Evolutionary conservation across 2,113 vertebrate species (phyloP), one percentile per base, ranked within the genome.

Genomic region (Etia nguti): DNA sequence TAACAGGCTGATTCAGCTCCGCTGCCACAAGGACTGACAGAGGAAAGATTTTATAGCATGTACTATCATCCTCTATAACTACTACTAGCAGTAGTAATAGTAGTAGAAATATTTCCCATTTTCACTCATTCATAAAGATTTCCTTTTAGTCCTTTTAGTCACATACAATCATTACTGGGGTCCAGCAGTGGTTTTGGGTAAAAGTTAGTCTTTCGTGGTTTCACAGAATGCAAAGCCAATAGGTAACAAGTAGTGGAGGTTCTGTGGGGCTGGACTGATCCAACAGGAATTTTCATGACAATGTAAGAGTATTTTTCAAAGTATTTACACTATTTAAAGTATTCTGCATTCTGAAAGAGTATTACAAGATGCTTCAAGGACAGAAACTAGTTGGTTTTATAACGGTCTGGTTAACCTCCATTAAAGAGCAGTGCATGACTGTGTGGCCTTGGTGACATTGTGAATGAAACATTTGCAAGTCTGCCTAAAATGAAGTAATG

Each of bases 401-500:
- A 0, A 43, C 24, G 24, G 62, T 5, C 22, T 68, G 6, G 11
- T 70, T 70, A 70, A 70, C n/a, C 3, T 1, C 62, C 59, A 34
- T 20, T 3, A 62, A 20, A 62, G 16, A 68, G 62, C 62, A 0
- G 34, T 2, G 0, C 36, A 22, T 38, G 22, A 22, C 7, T 41
- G 34, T 41, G 36, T 2, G 62, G 36, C 62, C 20, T 41, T 0
- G 20, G 34, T 13, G 62, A 43, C 65, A 70, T 0, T n/a, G 65
- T 43, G 36, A 70, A 22, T 26, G 38, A 70, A 15, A 43, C 15
- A 6, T 43, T 70, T n/a, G 26, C 29, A 31, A 60, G 59, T 20
- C 8, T 31, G 38, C 7, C n/a, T 68, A 1, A 43, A 43, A 26
- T 9, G 1, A 70, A 15, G 5, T 43, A 15, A 70, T 16, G 38